These are phyloP conservation scores for Chitala chitala DNA, from an alignment of 2,113 vertebrate species.

Conservation along the genomic window DNA sequence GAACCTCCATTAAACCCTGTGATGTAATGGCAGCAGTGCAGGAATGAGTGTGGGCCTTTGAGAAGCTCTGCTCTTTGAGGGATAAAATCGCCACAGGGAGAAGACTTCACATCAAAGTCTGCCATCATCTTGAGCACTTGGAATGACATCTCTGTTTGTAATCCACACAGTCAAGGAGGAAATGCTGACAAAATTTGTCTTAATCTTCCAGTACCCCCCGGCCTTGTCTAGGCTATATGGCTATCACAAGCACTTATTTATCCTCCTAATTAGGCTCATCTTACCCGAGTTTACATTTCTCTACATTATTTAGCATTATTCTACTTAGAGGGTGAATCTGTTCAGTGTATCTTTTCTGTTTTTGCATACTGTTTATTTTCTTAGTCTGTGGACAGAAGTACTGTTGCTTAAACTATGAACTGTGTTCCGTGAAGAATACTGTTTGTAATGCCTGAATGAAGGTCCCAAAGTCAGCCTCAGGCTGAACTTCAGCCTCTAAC, in stretches of 20 bases:
- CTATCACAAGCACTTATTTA: too few relatives aligned
- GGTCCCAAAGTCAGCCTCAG: too few relatives aligned
- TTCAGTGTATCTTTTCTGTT: too few relatives aligned
- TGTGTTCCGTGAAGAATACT: too few relatives aligned
- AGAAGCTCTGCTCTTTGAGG: conserved; percentile 14
- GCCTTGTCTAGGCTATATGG: conserved; percentile 19
- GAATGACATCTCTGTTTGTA: conserved; percentile 31
- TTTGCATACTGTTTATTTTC: too few relatives aligned
- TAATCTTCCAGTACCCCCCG: conserved; percentile 16
- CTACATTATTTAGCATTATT: neutral
- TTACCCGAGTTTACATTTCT: neutral
- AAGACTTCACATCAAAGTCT: conserved; percentile 31
- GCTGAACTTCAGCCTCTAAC: too few relatives aligned
- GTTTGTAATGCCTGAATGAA: too few relatives aligned
- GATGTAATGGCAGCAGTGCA: conserved; percentile 10
- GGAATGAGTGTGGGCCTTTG: conserved; percentile 23
- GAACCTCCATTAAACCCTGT: neutral
- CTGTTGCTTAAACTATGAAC: too few relatives aligned
- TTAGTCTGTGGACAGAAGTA: too few relatives aligned
- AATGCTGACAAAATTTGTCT: conserved; percentile 15
- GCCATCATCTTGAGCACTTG: conserved; percentile 20
- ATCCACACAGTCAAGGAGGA: conserved; percentile 23
- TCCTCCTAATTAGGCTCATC: neutral
- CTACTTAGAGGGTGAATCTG: too few relatives aligned
- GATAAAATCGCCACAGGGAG: conserved; percentile 15